Evolutionary conservation across 2,113 vertebrate genomes (phyloP).

Genomic region (Genyomyrus donnyi): DNA sequence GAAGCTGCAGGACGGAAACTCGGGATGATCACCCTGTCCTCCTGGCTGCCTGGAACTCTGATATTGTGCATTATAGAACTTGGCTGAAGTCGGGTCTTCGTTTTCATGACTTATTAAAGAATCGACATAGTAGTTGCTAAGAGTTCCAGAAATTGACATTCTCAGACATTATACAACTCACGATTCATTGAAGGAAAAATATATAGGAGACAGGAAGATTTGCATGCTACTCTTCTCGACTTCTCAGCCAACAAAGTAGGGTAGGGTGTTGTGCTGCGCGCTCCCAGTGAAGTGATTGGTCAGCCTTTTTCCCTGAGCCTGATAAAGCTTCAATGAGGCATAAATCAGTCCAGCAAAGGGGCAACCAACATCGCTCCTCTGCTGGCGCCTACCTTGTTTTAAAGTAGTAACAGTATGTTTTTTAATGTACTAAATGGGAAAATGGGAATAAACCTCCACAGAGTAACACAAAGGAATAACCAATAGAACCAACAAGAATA

Average conservation of each 20-base stretch:
- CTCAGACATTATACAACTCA: conserved; percentile 88
- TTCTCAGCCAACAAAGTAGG: conserved; percentile 88
- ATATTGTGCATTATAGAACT: conserved; percentile 81
- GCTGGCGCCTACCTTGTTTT: conserved; percentile 65
- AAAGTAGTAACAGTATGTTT: conserved; percentile 43
- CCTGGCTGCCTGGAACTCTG: conserved; percentile 67
- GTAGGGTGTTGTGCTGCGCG: conserved; percentile 70
- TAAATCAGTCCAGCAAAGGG: conserved; percentile 83
- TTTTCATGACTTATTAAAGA: conserved; percentile 97
- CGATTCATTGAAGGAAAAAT: conserved; percentile 71
- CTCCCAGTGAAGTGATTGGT: conserved; percentile 92
- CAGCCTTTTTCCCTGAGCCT: conserved; percentile 82
- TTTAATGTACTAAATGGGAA: conserved; percentile 57
- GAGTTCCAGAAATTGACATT: conserved; percentile 98
- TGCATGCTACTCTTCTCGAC: conserved; percentile 62
- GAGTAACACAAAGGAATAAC: neutral
- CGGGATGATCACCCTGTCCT: conserved; percentile 74
- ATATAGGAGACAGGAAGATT: conserved; percentile 70
- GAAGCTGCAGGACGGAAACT: conserved; percentile 93
- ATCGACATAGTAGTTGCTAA: conserved; percentile 99
- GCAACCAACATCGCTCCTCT: conserved; percentile 67
- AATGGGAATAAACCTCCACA: conserved; percentile 30
- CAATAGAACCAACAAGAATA: neutral
- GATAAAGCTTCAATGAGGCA: conserved; percentile 88
- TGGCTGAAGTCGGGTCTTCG: conserved; percentile 78